Base-by-base conservation (phyloP, 1,140 invertebrate genomes). In the Drosophila littoralis region DNA sequence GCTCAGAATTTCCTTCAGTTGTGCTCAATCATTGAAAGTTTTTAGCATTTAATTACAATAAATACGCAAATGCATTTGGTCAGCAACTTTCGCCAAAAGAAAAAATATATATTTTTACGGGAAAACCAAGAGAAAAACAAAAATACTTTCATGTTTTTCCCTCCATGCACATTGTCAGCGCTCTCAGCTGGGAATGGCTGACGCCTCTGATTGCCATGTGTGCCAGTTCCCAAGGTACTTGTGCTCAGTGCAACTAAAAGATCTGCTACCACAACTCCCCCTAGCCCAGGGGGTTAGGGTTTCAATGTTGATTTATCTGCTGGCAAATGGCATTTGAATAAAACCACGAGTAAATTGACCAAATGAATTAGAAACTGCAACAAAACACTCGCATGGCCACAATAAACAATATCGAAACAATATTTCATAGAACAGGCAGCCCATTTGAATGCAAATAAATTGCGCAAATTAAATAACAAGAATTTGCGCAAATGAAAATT, bases 191-290 rank as follows among this genome's bases (percentile, higher is more conserved):
- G 70, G 70, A 73, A 67, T 67, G 55, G 48, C 65, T 75, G n/a
- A 70, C 66, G 52, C 66, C 58, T 63, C 51, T 58, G 66, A 75
- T 69, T 75, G 66, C 58, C 66, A 69, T 75, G 65, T 68, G 72
- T 75, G 72, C 57, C 65, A 75, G 72, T 63, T 75, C 72, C 72
- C 72, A 63, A 75, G 71, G 51, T 57, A 42, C 58, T 51, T 60
- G 43, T 33, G 50, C 38, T 51, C 45, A 46, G 51, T 13, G 32
- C 35, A 13, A 42, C 15, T 28, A 6, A 58, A 50, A 59, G 54
- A 59, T 36, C 61, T 43, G 15, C 51, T 32, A 32, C 7, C 33
- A 6, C 5, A 35, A 22, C 33, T 33, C 36, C 13, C 45, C 9
- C 15, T n/a, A 50, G 9, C 22, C 46, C 22, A 28, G 22, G 22